Percentiles rank a stretch among this genome's conserved stretches.
Conservation (phyloP, 2,113 vertebrate genomes). For the Dromaius novaehollandiae region DNA sequence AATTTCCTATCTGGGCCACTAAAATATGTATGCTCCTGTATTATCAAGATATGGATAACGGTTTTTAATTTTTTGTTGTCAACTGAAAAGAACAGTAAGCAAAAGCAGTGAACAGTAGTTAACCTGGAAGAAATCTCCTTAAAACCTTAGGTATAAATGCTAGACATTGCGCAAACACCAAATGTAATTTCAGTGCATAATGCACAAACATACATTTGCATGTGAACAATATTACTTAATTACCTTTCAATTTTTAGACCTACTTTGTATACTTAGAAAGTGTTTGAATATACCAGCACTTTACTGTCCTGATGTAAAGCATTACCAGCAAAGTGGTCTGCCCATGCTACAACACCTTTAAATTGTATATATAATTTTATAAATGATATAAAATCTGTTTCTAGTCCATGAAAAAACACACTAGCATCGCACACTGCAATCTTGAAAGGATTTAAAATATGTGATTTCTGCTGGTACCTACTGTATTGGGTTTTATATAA, state of each 20-base stretch:
- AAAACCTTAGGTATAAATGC: slow-evolving; percentile 62
- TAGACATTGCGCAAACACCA: slow-evolving; percentile 51
- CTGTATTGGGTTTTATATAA: slow-evolving; percentile 84
- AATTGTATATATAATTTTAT: slow-evolving; percentile 86
- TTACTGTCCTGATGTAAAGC: slow-evolving; percentile 69
- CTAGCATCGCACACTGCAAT: slow-evolving; percentile 76
- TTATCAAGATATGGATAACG: slow-evolving; percentile 2
- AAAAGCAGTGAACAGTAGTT: slow-evolving; percentile 57
- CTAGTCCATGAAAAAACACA: slow-evolving; percentile 56
- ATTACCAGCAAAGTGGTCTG: slow-evolving; percentile 73
- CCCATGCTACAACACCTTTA: slow-evolving; percentile 76
- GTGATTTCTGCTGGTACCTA: slow-evolving; percentile 84
- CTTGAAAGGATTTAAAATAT: slow-evolving; percentile 85
- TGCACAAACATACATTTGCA: slow-evolving; percentile 68
- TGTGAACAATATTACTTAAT: slow-evolving; percentile 79
- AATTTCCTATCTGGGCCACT: slow-evolving; percentile 38
- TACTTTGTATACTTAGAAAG: slow-evolving; percentile 71
- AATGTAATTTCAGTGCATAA: slow-evolving; percentile 61
- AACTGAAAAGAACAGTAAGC: slow-evolving; percentile 52
- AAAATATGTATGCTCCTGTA: slow-evolving; percentile 47
- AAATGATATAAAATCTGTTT: slow-evolving; percentile 86
- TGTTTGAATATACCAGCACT: slow-evolving; percentile 76
- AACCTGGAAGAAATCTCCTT: slow-evolving; percentile 65
- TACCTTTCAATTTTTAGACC: slow-evolving; percentile 72
- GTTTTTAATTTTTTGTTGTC: slow-evolving; percentile 60